Base-by-base conservation (phyloP, 2,888 invertebrate species). In the Ennomos quercinarius region DNA sequence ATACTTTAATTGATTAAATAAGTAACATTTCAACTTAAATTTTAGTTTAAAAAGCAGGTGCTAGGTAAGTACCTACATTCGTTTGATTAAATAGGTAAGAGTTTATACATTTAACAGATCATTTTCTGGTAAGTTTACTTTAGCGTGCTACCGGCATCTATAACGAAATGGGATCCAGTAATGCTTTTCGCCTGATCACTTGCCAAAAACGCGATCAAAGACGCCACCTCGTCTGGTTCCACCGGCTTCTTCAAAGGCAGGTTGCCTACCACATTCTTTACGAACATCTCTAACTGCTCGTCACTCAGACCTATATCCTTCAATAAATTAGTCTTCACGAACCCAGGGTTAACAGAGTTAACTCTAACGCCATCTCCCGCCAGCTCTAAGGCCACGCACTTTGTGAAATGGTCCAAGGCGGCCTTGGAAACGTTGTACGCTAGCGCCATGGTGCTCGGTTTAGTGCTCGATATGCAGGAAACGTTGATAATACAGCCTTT, bases 331-430 rank as follows among this genome's bases (percentile, higher is more conserved):
- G 98, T 99, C 39, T 96, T 87, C 2, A 97, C 95, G 1, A 98
- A 98, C n/a, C 99, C 98, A n/a, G 99, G 99, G 84, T 97, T 98
- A 0, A 98, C 97, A 38, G 96, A 94, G 83, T 99, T 99, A 0
- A 97, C 97, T 58, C 98, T 93, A 0, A 98, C 96, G 68, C 95
- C 95, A 79, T 96, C 96, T 0, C 94, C 74, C 35, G 96, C 97
- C 56, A 97, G 86, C 74, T 97, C 99, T 47, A 99, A 88, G 1
- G 99, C 99, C 10, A 95, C 93, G 80, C 98, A 98, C 80, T 96
- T 95, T 0, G 99, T 99, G 72, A 99, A 95, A 77, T 99, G 98
- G 89, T 99, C 99, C 6, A 99, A 86, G 0, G 98, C 98, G 10
- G 98, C 94, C 88, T 99, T 99, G 1, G 98, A 98, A 89, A 99